A percentile compares a stretch with the other conserved stretches of the same genome.
These are phyloP conservation scores for Ellobium chinense DNA, from an alignment of 2,888 invertebrate genomes.

Conservation along the genomic window DNA sequence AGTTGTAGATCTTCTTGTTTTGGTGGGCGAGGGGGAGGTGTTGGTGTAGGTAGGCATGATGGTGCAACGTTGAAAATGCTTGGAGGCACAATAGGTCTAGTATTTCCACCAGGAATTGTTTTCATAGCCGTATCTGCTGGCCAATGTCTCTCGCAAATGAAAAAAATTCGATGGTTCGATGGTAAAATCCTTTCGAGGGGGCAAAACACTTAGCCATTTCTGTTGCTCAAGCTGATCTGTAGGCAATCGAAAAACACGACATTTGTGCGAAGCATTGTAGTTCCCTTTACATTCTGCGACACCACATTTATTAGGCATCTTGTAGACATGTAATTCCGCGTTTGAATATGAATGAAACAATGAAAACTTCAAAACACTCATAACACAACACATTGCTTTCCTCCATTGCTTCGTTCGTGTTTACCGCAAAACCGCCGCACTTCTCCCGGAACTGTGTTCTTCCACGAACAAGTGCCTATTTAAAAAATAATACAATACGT, in stretches of 20 bases:
- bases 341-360: not conserved
- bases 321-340: not conserved
- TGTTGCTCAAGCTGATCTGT: not conserved
- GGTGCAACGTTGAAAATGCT: not conserved
- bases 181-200: not conserved
- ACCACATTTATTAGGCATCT: not conserved
- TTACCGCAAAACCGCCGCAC: not conserved
- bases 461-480: not conserved
- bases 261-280: not conserved
- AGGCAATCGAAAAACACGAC: conserved; percentile 2
- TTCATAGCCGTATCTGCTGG: not conserved
- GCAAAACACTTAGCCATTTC: not conserved
- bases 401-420: not conserved
- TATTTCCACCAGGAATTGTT: not conserved
- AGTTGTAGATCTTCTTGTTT: not conserved
- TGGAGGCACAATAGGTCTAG: not conserved
- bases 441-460: not conserved
- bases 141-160: conserved; percentile 10
- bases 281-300: not conserved
- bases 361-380: not conserved
- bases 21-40: conserved; percentile 1
- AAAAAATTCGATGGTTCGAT: not conserved
- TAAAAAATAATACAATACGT: not conserved
- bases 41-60: not conserved
- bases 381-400: not conserved